phyloP scores from a whole-genome alignment of 2,888 invertebrate genomes.

The Hemaris fuciformis region DNA sequence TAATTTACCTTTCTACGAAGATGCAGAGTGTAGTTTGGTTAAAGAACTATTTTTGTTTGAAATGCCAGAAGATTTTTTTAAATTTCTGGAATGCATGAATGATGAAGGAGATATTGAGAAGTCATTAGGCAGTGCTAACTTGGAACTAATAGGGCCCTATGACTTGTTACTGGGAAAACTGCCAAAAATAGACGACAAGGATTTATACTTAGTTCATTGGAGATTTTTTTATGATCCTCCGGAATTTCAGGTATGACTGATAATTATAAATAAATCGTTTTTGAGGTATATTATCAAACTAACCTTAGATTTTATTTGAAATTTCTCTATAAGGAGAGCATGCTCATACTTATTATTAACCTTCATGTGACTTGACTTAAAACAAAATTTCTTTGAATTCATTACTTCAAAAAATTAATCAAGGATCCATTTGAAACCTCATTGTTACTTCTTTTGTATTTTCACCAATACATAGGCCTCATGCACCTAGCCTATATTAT shows the following conservation, averaged over 20 bases:
- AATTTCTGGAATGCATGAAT: conserved; percentile 90
- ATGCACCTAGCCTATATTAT: too few relatives aligned
- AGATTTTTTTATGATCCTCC: conserved; percentile 97
- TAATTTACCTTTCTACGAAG: conserved; percentile 59
- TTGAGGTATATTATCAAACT: too few relatives aligned
- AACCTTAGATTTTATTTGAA: too few relatives aligned
- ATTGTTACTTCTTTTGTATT: too few relatives aligned
- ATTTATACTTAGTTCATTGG: conserved; percentile 90
- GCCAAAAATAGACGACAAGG: conserved; percentile 75
- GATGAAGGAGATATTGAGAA: conserved; percentile 78
- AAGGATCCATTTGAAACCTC: too few relatives aligned
- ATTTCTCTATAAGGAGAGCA: too few relatives aligned
- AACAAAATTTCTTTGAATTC: too few relatives aligned
- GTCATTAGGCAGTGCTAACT: conserved; percentile 84
- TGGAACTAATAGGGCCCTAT: conserved; percentile 92
- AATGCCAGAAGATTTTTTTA: conserved; percentile 95
- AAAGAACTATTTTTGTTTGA: conserved; percentile 89
- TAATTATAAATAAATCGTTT: too few relatives aligned
- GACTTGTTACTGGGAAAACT: conserved; percentile 88
- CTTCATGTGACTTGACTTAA: too few relatives aligned
- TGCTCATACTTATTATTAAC: too few relatives aligned
- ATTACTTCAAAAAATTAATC: too few relatives aligned
- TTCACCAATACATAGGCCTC: too few relatives aligned
- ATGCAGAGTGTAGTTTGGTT: conserved; percentile 80
- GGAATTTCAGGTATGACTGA: conserved; percentile 89